These are phyloP conservation scores for Balearica regulorum DNA, from an alignment of 2,797 vertebrate species.

Conservation along the genomic window DNA sequence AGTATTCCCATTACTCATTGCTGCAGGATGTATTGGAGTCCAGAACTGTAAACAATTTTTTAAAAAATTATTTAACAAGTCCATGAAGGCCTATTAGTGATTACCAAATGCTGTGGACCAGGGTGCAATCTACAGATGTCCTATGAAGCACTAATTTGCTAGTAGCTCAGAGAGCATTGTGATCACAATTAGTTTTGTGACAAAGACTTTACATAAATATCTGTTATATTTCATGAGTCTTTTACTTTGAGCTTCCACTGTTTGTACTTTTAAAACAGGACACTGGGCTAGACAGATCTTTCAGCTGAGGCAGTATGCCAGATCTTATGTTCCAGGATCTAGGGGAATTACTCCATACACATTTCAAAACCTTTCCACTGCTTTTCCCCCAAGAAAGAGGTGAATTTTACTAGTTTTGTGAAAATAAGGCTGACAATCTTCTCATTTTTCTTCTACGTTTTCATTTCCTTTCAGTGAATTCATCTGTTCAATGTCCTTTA, in stretches of 20 bases:
- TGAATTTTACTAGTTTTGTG: neutral
- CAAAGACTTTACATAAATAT: neutral
- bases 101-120: neutral
- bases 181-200: neutral
- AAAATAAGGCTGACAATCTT: neutral
- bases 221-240: neutral
- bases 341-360: neutral
- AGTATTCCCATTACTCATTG: neutral
- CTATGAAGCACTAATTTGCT: neutral
- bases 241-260: neutral
- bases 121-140: neutral
- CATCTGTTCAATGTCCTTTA: neutral
- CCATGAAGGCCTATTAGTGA: neutral
- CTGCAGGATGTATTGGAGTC: neutral
- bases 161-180: neutral
- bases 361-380: neutral
- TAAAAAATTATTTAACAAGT: neutral
- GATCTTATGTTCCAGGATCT: neutral
- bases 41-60: neutral
- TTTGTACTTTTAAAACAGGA: neutral
- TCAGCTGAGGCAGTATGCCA: neutral
- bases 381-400: neutral
- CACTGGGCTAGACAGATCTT: neutral
- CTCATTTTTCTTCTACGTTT: neutral
- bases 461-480: neutral